Evolutionary conservation across 2,797 vertebrate species (phyloP).

Genomic region (Gymnoscopelus microlampas): DNA sequence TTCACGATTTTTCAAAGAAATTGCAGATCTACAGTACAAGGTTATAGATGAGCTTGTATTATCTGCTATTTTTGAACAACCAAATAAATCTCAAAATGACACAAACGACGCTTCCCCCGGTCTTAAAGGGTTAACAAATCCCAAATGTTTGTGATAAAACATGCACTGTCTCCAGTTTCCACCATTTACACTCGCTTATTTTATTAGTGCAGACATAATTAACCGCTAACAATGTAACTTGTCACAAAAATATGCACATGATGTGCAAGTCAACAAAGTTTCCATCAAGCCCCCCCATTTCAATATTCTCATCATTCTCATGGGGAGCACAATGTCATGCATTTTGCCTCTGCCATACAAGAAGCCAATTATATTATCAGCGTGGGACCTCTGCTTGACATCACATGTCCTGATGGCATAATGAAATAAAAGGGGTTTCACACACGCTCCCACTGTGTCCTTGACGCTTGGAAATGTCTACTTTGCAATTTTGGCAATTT

Average conservation of each 20-base stretch:
- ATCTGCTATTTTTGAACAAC: too few species aligned
- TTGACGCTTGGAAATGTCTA: slow-evolving; percentile 73
- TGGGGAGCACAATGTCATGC: slow-evolving; percentile 55
- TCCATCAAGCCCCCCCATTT: slow-evolving; percentile 16
- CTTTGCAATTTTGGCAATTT: slow-evolving; percentile 74
- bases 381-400: slow-evolving; percentile 77
- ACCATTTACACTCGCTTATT: slow-evolving; percentile 18
- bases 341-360: slow-evolving; percentile 61
- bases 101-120: too few species aligned
- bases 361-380: slow-evolving; percentile 80
- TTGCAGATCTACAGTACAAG: too few species aligned
- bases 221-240: slow-evolving; percentile 29
- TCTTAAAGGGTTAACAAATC: neutral
- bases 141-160: slow-evolving; percentile 14
- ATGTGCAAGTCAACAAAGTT: slow-evolving; percentile 37
- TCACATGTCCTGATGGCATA: slow-evolving; percentile 72
- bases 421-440: slow-evolving; percentile 77
- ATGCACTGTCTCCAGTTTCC: slow-evolving; percentile 2
- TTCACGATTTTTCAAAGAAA: too few species aligned
- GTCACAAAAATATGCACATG: slow-evolving; percentile 35
- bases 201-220: slow-evolving; percentile 37
- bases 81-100: slow-evolving; percentile 5
- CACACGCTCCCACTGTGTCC: slow-evolving; percentile 73
- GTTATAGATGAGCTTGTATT: too few species aligned
- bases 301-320: slow-evolving; percentile 49